These are phyloP conservation scores for Tychaedon coryphoeus DNA, from an alignment of 2,113 vertebrate species.

Conservation along the genomic window DNA sequence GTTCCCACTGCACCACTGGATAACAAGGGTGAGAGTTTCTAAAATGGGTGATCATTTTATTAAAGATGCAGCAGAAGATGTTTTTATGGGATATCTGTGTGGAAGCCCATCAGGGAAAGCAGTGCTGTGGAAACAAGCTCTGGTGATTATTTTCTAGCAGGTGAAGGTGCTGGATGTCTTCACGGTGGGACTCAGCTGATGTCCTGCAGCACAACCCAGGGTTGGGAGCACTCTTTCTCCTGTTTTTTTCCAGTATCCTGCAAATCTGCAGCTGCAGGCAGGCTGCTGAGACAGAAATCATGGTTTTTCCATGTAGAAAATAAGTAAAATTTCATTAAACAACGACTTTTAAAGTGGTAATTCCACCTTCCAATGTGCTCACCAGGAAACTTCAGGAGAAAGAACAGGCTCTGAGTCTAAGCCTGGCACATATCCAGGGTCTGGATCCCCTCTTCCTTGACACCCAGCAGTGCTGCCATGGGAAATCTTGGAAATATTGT, in stretches of 20 bases:
- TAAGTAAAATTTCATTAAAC: not conserved
- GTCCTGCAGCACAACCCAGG: not conserved
- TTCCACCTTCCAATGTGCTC: fast-evolving
- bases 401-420: fast-evolving
- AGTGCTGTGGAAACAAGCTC: not conserved
- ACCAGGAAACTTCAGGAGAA: not conserved
- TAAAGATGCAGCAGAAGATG: not conserved
- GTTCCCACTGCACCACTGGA: not conserved
- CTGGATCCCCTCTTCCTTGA: not conserved
- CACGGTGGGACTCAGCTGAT: not conserved
- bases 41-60: not conserved
- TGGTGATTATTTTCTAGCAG: not conserved
- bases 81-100: not conserved
- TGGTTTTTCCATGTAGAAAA: not conserved
- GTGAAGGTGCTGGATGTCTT: not conserved
- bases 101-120: not conserved
- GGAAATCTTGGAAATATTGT: not conserved
- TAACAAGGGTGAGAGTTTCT: not conserved
- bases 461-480: fast-evolving
- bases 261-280: not conserved
- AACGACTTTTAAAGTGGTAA: fast-evolving
- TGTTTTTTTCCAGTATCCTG: not conserved
- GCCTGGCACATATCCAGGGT: not conserved
- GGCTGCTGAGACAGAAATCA: not conserved
- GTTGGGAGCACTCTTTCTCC: not conserved